Evolutionary conservation across 2,113 vertebrate genomes (phyloP), one percentile per base, ranked within the genome.

Genomic region (Cyanoramphus novaezelandiae): DNA sequence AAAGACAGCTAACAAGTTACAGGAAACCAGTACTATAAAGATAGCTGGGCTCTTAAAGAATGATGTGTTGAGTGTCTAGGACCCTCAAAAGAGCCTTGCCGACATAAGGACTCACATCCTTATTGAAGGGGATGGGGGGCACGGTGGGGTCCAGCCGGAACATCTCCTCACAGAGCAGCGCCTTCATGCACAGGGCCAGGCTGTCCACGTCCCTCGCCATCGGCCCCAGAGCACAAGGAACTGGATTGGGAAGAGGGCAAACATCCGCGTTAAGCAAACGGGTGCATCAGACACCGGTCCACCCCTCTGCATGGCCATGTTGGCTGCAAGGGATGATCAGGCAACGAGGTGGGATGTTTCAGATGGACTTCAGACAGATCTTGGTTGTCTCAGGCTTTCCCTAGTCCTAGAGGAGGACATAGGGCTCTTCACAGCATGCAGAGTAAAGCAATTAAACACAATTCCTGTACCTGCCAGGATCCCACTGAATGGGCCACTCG

Each of bases 181-280:
- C 99, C 97, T 97, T 98, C 98, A 99, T 98, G 76, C 97, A 99
- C 59, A 99, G 94, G 14, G 97, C 99, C 97, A 99, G 97, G 92
- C 99, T 99, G 93, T 99, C 99, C 92, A 99, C 99, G 0, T 99
- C 99, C 59, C 96, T 97, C 0, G 98, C 99, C 98, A 99, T 95
- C 3, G 99, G 99, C 35, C 99, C 99, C 13, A 98, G 0, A 0
- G 97, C 93, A 14, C 95, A 60, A 4, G 53, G 21, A 72, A 98
- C 99, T 99, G 86, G 13, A 43, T 37, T 25, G 75, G 46, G 67
- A 88, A 1, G 2, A 82, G n/a, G 88, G 33, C 46, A 92, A 43
- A 64, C 2, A 6, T 10, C 20, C 24, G 17, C 6, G 1, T 1
- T 75, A 79, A 82, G 65, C 39, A 60, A 52, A 39, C 0, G 4